phyloP scores from a whole-genome alignment of 1,140 invertebrate genomes.

The Muscidifurax raptorellus region DNA sequence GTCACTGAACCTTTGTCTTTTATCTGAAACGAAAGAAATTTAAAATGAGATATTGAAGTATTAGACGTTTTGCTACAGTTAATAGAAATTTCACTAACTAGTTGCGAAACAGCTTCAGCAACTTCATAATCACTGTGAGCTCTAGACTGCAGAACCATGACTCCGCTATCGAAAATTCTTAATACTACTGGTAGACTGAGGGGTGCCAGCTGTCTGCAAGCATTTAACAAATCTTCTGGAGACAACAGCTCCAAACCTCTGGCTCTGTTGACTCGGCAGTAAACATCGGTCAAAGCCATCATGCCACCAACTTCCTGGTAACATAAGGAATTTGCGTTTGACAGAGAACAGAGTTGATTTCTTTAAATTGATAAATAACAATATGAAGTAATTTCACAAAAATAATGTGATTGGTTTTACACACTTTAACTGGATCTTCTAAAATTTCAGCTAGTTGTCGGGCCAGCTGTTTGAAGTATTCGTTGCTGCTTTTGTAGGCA shows the following conservation, averaged over 20 bases:
- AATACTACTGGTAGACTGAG: constrained; percentile 86
- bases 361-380: too few relatives aligned
- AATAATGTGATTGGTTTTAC: constrained; percentile 40
- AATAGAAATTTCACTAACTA: constrained; percentile 76
- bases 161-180: constrained; percentile 91
- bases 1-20: constrained; percentile 84
- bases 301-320: constrained; percentile 92
- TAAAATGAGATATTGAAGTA: constrained; percentile 33
- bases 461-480: constrained; percentile 92
- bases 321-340: constrained; percentile 3
- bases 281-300: constrained; percentile 97
- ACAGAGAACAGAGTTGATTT: not conserved
- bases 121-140: constrained; percentile 87
- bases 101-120: constrained; percentile 81
- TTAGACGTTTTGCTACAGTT: constrained; percentile 29
- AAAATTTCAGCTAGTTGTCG: constrained; percentile 91
- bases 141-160: constrained; percentile 90
- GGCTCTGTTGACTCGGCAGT: constrained; percentile 95
- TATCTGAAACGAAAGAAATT: constrained; percentile 78
- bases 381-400: not conserved
- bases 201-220: constrained; percentile 82
- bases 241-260: constrained; percentile 92
- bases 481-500: constrained; percentile 89
- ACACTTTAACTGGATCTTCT: constrained; percentile 87
- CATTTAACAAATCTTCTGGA: constrained; percentile 95